Evolutionary conservation across 1,140 invertebrate species (phyloP).

Genomic region (Caenorhabditis tropicalis): DNA sequence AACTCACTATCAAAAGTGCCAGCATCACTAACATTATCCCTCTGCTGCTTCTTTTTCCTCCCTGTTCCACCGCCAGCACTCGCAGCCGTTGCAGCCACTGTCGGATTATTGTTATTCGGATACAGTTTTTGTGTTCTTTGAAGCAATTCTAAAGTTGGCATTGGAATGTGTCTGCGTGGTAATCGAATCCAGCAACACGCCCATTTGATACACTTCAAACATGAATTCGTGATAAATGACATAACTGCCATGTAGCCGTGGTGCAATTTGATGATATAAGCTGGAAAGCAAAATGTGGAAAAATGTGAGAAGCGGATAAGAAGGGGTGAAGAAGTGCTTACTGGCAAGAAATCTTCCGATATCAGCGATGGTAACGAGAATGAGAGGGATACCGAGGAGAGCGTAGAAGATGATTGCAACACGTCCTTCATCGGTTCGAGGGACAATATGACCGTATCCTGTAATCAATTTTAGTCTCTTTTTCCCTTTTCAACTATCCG

Average conservation of each 20-base stretch:
- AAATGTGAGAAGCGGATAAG: not conserved
- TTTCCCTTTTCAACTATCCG: not conserved
- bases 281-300: slow-evolving; percentile 54
- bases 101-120: slow-evolving; percentile 44
- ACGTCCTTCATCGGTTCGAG: slow-evolving; percentile 74
- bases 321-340: slow-evolving; percentile 32
- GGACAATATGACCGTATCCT: slow-evolving; percentile 75
- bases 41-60: slow-evolving; percentile 45
- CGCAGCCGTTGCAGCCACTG: slow-evolving; percentile 6
- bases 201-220: slow-evolving; percentile 50
- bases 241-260: slow-evolving; percentile 63
- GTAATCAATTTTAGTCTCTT: slow-evolving; percentile 28
- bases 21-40: slow-evolving; percentile 69
- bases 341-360: slow-evolving; percentile 73
- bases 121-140: slow-evolving; percentile 51
- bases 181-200: slow-evolving; percentile 45
- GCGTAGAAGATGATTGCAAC: slow-evolving; percentile 75
- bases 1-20: slow-evolving; percentile 70
- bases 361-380: slow-evolving; percentile 75
- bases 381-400: slow-evolving; percentile 75
- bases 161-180: slow-evolving; percentile 34
- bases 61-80: slow-evolving; percentile 36
- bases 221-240: slow-evolving; percentile 52
- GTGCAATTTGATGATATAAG: slow-evolving; percentile 69
- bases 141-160: slow-evolving; percentile 52